Percentiles rank a stretch among this genome's conserved stretches.
Evolutionary conservation across 1,140 invertebrate species (phyloP).

Genomic region (Apis laboriosa): DNA sequence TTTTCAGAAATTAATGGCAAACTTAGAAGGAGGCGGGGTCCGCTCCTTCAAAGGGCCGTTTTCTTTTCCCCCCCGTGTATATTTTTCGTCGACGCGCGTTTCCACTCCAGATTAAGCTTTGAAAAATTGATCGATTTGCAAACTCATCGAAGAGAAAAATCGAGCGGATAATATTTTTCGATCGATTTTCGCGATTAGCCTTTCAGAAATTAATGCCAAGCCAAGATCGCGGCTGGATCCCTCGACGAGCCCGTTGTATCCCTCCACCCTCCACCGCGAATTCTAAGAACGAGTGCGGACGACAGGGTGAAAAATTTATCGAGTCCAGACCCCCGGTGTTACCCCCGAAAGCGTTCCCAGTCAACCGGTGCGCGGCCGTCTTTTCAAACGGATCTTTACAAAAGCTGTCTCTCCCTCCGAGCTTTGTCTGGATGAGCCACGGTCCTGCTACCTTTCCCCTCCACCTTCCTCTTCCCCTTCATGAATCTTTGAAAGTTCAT

Average conservation of each 20-base stretch:
- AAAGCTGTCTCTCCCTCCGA: constrained; percentile 52
- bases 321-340: constrained; percentile 24
- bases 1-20: no score
- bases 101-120: no score
- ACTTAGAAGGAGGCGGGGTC: no score
- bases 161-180: background rate
- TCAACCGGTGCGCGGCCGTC: constrained; percentile 22
- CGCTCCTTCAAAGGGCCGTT: no score
- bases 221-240: background rate
- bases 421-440: constrained; percentile 48
- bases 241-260: constrained; percentile 60
- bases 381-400: constrained; percentile 62
- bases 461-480: constrained; percentile 17
- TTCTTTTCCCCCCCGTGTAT: no score
- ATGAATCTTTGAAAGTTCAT: constrained; percentile 56
- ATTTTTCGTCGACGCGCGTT: no score
- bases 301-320: constrained; percentile 76
- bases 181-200: background rate
- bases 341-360: constrained; percentile 2
- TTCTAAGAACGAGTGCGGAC: constrained; percentile 43
- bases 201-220: constrained; percentile 40
- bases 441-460: background rate
- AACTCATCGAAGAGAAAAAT: no score
- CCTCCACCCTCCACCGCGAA: constrained; percentile 32
- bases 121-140: no score